A percentile compares a stretch with the other conserved stretches of the same genome.
These are phyloP conservation scores for Drosophila pectinifera DNA, from an alignment of 1,140 invertebrate species.

Conservation along the genomic window DNA sequence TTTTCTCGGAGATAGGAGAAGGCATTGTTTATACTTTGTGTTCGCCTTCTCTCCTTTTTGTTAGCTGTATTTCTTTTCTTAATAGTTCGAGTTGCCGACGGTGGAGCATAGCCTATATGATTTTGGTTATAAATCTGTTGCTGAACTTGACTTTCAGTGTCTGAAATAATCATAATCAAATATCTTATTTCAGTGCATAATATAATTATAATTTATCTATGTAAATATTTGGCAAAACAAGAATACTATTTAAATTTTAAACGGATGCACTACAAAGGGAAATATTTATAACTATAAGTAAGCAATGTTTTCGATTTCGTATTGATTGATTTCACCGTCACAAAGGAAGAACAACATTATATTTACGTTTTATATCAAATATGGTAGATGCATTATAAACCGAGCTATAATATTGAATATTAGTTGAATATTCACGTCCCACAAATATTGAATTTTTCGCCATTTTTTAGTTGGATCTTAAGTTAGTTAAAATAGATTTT, in stretches of 20 bases:
- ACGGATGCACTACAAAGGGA: background rate
- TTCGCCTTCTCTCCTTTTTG: conserved; percentile 96
- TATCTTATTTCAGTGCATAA: background rate
- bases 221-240: background rate
- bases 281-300: background rate
- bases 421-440: conserved; percentile 23
- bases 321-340: background rate
- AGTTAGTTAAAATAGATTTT: background rate
- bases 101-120: conserved; percentile 40
- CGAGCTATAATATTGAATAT: conserved; percentile 22
- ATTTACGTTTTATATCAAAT: conserved; percentile 36
- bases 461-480: conserved; percentile 16
- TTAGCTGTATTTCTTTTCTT: conserved; percentile 93
- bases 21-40: conserved; percentile 97
- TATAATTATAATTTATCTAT: no score
- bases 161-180: conserved; percentile 34
- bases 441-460: conserved; percentile 20
- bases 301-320: background rate
- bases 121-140: conserved; percentile 51
- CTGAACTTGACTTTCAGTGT: conserved; percentile 49
- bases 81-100: conserved; percentile 87
- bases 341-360: background rate
- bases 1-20: conserved; percentile 96
- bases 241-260: no score
- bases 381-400: conserved; percentile 27